Percentiles rank a stretch among this genome's conserved stretches.
Evolutionary conservation across 1,140 invertebrate genomes (phyloP).

Genomic region (Pachypsylla venusta): DNA sequence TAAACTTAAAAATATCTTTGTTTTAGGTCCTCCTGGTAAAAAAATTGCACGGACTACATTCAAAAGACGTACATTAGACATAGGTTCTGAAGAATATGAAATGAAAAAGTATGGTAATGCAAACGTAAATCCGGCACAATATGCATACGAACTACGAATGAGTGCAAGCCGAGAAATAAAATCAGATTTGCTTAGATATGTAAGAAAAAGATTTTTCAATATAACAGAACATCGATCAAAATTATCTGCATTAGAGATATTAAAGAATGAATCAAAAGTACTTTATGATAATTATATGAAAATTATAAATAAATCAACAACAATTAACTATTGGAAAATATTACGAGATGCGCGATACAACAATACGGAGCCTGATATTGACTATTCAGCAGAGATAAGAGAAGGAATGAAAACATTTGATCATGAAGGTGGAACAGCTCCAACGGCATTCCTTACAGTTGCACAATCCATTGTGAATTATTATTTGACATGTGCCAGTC

Average conservation of each 20-base stretch:
- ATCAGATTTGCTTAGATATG: background rate
- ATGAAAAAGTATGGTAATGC: constrained; percentile 1
- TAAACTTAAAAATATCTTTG: no score
- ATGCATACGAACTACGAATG: constrained; percentile 2
- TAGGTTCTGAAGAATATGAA: background rate
- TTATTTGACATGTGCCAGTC: background rate
- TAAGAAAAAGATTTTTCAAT: background rate
- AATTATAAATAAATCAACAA: constrained; percentile 3
- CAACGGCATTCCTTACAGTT: background rate
- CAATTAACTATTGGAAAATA: background rate
- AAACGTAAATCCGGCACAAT: background rate
- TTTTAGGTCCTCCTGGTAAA: background rate
- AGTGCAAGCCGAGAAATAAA: background rate
- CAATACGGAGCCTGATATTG: background rate
- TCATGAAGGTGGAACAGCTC: background rate
- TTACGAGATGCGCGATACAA: constrained; percentile 1
- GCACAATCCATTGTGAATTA: background rate
- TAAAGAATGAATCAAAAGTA: constrained; percentile 3
- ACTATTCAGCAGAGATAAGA: background rate
- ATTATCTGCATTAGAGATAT: background rate
- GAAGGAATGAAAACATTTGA: background rate
- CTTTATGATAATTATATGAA: constrained; percentile 3
- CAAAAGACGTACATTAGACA: background rate
- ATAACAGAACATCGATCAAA: background rate
- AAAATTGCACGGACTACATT: background rate